These are phyloP conservation scores for Drosophila greeni DNA, from an alignment of 2,888 invertebrate genomes.

Conservation along the genomic window DNA sequence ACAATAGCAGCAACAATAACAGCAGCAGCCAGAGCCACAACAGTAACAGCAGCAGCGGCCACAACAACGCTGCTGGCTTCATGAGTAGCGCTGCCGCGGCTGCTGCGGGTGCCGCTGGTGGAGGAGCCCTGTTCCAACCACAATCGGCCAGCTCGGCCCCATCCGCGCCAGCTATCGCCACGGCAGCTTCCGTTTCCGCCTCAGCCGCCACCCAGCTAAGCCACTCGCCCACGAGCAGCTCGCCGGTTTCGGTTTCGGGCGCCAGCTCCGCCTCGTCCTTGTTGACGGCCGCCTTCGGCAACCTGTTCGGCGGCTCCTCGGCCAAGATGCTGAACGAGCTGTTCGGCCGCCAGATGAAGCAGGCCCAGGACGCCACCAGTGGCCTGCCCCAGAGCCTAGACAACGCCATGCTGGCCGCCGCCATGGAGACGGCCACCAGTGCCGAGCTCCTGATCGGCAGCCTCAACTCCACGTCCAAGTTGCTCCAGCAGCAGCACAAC, in stretches of 20 bases:
- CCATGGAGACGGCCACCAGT: constrained; percentile 78
- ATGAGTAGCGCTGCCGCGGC: constrained; percentile 85
- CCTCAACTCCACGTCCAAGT: constrained; percentile 64
- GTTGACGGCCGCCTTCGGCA: constrained; percentile 75
- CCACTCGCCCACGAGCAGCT: constrained; percentile 35
- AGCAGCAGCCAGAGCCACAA: constrained; percentile 11
- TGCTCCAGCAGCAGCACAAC: constrained; percentile 70
- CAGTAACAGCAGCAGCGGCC: constrained; percentile 26
- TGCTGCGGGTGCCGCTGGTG: constrained; percentile 88
- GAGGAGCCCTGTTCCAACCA: constrained; percentile 84
- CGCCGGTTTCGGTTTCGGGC: constrained; percentile 52
- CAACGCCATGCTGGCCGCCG: constrained; percentile 78
- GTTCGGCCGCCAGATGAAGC: constrained; percentile 88
- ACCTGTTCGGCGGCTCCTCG: constrained; percentile 87
- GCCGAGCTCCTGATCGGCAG: constrained; percentile 77
- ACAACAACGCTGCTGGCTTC: constrained; percentile 80
- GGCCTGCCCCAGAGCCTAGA: constrained; percentile 79
- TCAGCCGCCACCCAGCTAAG: constrained; percentile 25
- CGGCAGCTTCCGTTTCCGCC: constrained; percentile 27
- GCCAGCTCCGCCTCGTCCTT: constrained; percentile 70
- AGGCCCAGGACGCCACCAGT: constrained; percentile 82
- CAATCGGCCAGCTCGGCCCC: constrained; percentile 40
- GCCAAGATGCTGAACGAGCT: constrained; percentile 95
- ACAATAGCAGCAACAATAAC: constrained; percentile 35
- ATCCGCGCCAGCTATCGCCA: constrained; percentile 10